These are phyloP conservation scores for Steinernema feltiae DNA, from an alignment of 1,140 invertebrate species.

Conservation along the genomic window DNA sequence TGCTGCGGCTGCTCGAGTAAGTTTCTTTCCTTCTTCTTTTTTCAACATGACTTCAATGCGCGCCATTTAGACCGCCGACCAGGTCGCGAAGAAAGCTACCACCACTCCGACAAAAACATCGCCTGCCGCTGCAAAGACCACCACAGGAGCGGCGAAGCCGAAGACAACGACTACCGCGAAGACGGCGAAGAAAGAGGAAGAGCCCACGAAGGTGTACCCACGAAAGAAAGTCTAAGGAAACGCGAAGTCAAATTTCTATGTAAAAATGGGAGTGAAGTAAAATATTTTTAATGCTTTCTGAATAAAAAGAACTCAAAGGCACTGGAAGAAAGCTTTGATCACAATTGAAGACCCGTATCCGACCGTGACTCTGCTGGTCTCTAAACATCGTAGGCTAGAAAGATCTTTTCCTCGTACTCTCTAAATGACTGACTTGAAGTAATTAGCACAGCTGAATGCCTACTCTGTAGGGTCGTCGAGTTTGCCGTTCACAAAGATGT, in stretches of 20 bases:
- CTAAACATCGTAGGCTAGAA: not conserved
- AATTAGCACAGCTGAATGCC: not conserved
- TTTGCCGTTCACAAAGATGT: conserved; percentile 6
- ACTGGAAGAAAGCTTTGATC: not conserved
- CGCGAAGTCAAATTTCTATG: not conserved
- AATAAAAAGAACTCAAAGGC: not conserved
- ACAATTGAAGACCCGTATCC: not conserved
- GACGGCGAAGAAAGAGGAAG: conserved; percentile 14
- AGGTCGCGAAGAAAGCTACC: conserved; percentile 19
- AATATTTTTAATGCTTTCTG: not conserved
- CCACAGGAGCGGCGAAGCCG: not conserved
- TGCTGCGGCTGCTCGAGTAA: not conserved
- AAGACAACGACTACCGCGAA: conserved; percentile 16
- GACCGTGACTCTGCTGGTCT: not conserved
- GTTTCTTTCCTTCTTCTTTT: not conserved
- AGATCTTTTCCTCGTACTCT: not conserved
- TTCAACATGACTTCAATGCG: not conserved
- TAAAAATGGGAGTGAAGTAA: not conserved
- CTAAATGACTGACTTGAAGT: not conserved
- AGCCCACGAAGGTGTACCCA: not conserved
- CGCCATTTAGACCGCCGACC: conserved; percentile 8
- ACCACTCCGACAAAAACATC: conserved; percentile 5
- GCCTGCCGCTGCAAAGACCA: not conserved
- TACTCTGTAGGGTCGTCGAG: not conserved
- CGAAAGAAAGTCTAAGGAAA: not conserved